Conservation (phyloP, 1,140 invertebrate genomes). For the Euglossa dilemma region DNA sequence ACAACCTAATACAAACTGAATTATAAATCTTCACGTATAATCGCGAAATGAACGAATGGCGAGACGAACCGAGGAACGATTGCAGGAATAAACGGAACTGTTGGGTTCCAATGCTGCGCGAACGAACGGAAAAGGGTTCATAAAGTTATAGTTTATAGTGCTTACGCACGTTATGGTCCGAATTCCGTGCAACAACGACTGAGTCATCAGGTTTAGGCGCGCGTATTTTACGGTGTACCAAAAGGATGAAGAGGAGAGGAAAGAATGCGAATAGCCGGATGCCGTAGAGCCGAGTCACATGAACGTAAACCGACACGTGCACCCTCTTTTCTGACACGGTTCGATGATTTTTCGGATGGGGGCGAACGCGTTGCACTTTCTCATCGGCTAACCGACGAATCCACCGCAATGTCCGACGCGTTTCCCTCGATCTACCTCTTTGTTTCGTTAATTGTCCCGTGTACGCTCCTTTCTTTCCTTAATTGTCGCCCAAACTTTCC, state of each 20-base stretch:
- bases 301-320: constrained; percentile 68
- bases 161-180: constrained; percentile 47
- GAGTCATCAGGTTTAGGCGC: constrained; percentile 67
- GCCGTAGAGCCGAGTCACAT: constrained; percentile 71
- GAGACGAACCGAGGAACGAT: too few species aligned
- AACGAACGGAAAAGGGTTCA: background rate
- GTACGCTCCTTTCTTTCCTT: background rate
- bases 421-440: constrained; percentile 12
- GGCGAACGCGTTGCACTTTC: constrained; percentile 39
- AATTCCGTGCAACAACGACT: constrained; percentile 59
- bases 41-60: too few species aligned
- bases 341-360: constrained; percentile 62
- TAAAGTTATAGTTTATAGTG: constrained; percentile 1
- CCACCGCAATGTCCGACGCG: background rate
- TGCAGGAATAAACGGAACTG: too few species aligned
- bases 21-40: too few species aligned
- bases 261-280: constrained; percentile 76
- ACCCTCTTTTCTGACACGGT: constrained; percentile 66
- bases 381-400: constrained; percentile 6
- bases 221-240: constrained; percentile 68
- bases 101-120: background rate
- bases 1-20: too few species aligned
- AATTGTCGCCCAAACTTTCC: background rate
- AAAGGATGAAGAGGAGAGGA: constrained; percentile 69
- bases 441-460: background rate